phyloP scores from a whole-genome alignment of 2,113 vertebrate genomes.

The Pseudopipra pipra region DNA sequence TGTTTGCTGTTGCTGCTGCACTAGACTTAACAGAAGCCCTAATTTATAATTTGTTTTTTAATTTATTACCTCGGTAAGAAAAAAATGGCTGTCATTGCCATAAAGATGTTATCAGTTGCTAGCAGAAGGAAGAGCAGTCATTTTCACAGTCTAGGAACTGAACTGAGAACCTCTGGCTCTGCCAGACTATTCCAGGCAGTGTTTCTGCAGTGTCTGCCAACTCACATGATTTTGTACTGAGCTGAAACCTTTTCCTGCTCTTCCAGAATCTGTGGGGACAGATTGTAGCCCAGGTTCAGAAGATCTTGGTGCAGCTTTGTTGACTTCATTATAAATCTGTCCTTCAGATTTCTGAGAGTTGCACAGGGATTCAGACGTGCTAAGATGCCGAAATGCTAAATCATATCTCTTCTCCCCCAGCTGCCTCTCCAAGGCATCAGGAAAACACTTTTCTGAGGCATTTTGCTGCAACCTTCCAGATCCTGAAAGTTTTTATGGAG shows the following conservation, averaged over 20 bases:
- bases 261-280: neutral
- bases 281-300: neutral
- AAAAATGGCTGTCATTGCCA: neutral
- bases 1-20: neutral
- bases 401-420: neutral
- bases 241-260: neutral
- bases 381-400: neutral
- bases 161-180: neutral
- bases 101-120: neutral
- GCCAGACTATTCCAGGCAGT: neutral
- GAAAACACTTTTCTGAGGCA: neutral
- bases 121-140: neutral
- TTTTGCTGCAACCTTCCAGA: neutral
- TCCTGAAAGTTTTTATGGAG: neutral
- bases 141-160: neutral
- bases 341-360: neutral
- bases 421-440: neutral
- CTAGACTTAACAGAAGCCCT: neutral
- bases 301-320: neutral
- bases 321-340: neutral
- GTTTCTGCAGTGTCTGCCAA: neutral
- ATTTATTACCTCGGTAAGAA: neutral
- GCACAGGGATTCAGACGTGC: neutral
- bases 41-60: neutral
- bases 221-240: neutral